A percentile compares a stretch with the other conserved stretches of the same genome.
Conservation (phyloP, 2,113 vertebrate species). For the Jacana jacana region DNA sequence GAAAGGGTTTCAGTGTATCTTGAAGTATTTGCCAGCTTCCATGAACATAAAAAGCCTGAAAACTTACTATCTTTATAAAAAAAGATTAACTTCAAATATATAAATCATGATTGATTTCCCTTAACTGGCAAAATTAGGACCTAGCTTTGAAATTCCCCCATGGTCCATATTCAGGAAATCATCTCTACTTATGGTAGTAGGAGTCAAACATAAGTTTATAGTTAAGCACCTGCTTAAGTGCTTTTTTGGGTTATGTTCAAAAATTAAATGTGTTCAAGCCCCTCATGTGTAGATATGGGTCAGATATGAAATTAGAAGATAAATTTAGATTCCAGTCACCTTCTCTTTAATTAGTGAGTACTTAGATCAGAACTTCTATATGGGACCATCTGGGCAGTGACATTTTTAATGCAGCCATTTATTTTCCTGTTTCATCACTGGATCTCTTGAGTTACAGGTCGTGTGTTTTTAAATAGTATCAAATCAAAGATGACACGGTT, state of each 20-base stretch:
- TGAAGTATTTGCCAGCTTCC: neutral
- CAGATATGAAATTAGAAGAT: slow-evolving; percentile 32
- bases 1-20: neutral
- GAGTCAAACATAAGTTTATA: slow-evolving; percentile 42
- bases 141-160: neutral
- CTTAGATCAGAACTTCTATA: slow-evolving; percentile 38
- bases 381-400: slow-evolving; percentile 41
- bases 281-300: slow-evolving; percentile 3
- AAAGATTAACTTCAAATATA: neutral
- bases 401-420: slow-evolving; percentile 33
- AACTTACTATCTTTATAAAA: neutral
- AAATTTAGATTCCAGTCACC: slow-evolving; percentile 57
- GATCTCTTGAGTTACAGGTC: slow-evolving; percentile 2
- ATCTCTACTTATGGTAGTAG: neutral
- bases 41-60: neutral
- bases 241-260: slow-evolving; percentile 59
- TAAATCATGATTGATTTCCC: neutral
- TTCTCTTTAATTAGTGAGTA: slow-evolving; percentile 27
- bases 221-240: slow-evolving; percentile 54
- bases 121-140: slow-evolving; percentile 6
- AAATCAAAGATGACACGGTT: slow-evolving; percentile 52
- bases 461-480: slow-evolving; percentile 56
- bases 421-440: slow-evolving; percentile 48
- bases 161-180: slow-evolving; percentile 27
- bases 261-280: slow-evolving; percentile 22